These are phyloP conservation scores for Murina feae DNA, from an alignment of 2,113 vertebrate species.

Conservation along the genomic window DNA sequence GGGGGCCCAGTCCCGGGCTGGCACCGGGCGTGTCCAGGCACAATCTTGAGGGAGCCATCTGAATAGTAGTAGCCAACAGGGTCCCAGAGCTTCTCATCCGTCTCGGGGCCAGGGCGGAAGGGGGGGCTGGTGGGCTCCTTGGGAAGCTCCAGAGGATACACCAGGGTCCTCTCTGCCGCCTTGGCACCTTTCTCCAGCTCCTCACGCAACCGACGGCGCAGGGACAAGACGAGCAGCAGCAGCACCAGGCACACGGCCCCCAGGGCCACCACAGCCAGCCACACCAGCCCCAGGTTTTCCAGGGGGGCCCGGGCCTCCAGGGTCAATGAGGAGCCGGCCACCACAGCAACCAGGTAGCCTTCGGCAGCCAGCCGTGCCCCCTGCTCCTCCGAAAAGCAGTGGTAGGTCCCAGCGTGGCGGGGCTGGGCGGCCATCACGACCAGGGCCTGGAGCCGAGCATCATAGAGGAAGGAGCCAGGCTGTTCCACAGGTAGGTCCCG, in stretches of 20 bases:
- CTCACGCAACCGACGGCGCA: slow-evolving; percentile 89
- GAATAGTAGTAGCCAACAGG: slow-evolving; percentile 95
- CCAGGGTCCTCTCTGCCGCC: slow-evolving; percentile 91
- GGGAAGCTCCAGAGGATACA: slow-evolving; percentile 94
- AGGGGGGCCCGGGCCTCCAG: slow-evolving; percentile 90
- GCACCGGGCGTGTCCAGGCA: slow-evolving; percentile 92
- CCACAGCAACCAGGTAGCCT: slow-evolving; percentile 87
- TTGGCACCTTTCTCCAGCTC: slow-evolving; percentile 88
- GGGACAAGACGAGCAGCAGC: slow-evolving; percentile 87
- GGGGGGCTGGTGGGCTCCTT: slow-evolving; percentile 89
- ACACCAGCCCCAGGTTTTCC: slow-evolving; percentile 90
- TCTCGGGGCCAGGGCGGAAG: slow-evolving; percentile 89
- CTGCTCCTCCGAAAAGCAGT: slow-evolving; percentile 91
- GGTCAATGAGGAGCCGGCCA: slow-evolving; percentile 83
- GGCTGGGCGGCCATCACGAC: slow-evolving; percentile 85
- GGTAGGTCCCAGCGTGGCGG: slow-evolving; percentile 86
- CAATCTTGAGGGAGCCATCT: slow-evolving; percentile 95
- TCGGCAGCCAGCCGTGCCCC: slow-evolving; percentile 86
- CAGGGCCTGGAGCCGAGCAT: slow-evolving; percentile 86
- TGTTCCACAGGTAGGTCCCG: slow-evolving; percentile 81
- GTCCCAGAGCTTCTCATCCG: slow-evolving; percentile 94
- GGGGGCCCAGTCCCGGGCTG: slow-evolving; percentile 83
- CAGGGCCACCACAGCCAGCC: slow-evolving; percentile 93
- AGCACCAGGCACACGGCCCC: slow-evolving; percentile 89
- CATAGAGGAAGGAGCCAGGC: slow-evolving; percentile 80